Conservation (phyloP, 2,113 vertebrate species). For the Xiphorhynchus elegans region DNA sequence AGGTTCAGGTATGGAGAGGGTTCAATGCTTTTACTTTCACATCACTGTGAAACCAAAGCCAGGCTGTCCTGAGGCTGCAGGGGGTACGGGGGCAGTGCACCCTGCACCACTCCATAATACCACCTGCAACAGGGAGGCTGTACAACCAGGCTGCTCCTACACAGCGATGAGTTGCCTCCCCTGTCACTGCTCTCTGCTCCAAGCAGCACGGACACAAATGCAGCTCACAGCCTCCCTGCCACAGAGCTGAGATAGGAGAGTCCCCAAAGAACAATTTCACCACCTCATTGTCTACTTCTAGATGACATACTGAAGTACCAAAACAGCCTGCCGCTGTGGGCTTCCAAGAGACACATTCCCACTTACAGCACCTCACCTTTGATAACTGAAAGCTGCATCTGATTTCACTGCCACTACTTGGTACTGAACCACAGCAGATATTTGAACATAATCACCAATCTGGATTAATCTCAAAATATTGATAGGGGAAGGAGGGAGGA, state of each 20-base stretch:
- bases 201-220: not conserved
- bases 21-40: rapidly evolving
- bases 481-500: not conserved
- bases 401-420: not conserved
- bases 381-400: not conserved
- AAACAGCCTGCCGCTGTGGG: not conserved
- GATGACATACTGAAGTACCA: not conserved
- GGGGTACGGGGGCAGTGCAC: not conserved
- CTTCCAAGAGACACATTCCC: not conserved
- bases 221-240: not conserved
- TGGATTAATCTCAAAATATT: not conserved
- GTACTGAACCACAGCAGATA: not conserved
- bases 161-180: rapidly evolving
- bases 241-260: rapidly evolving
- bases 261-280: not conserved
- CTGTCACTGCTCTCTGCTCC: not conserved
- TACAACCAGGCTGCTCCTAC: not conserved
- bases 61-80: not conserved
- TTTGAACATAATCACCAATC: not conserved
- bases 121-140: not conserved
- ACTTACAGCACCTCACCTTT: not conserved
- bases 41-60: not conserved
- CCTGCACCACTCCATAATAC: not conserved
- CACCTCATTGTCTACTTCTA: not conserved
- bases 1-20: not conserved